Base-by-base conservation (phyloP, 2,888 invertebrate species). In the Nymphalis urticae region DNA sequence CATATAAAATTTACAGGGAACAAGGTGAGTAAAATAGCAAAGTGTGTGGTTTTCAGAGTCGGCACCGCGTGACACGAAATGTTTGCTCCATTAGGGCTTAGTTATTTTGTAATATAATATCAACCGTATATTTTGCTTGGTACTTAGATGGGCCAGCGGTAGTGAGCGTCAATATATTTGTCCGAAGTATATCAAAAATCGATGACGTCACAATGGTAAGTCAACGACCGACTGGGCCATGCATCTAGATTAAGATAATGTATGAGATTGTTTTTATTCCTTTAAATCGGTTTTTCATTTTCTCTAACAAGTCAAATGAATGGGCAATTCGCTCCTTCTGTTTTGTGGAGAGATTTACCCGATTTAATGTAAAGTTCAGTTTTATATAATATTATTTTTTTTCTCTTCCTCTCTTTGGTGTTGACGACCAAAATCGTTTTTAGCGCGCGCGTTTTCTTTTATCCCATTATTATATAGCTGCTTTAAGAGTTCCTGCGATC, bases 191-290 rank as follows among this genome's bases (percentile, higher is more conserved):
- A 95, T 97, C 98, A 94, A 98, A 98, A 95, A 98, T 98, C 95
- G 98, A 98, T 96, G 98, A 98, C 95, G 98, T 98, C 94, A 98
- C 97, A 85, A 98, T 98, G 98, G 98, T 98, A 97, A 97, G 97
- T 97, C 86, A 79, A 82, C 82, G 84, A 82, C 84, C 82, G 85
- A 83, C 87, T 83, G 85, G 87, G 84, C 85, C 86, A 76, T 76
- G 85, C 84, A 82, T 82, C 79, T 90, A 89, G 86, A 82, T 79
- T 86, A 81, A 85, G 85, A 81, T 82, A 80, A 80, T 72, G 82
- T 86, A 82, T 83, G 79, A 82, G 79, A 81, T 81, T 79, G 78
- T 73, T 76, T 73, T 75, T 75, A 62, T 73, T 69, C 71, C 72
- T 74, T 75, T 74, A 75, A 76, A 80, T 77, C 76, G 78, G 81